A percentile compares a stretch with the other conserved stretches of the same genome.
phyloP scores from a whole-genome alignment of 2,113 vertebrate species.

The Chaetops frenatus region DNA sequence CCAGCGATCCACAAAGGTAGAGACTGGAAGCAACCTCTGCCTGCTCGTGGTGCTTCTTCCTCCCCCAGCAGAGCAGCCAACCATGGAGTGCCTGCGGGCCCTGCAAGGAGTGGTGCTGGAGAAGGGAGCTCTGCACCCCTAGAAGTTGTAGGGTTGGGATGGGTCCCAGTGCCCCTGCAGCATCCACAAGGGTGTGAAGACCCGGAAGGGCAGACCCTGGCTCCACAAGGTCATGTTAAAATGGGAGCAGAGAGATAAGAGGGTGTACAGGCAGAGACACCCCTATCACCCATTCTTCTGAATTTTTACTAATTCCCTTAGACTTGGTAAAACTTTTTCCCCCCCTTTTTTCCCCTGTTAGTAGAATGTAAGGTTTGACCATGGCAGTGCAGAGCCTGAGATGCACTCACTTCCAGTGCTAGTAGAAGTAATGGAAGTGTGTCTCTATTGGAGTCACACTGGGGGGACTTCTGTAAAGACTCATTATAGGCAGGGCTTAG shows the following conservation, averaged over 20 bases:
- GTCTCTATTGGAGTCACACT: fast-evolving
- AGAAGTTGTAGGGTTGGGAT: neutral
- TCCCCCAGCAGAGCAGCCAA: neutral
- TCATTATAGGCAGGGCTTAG: neutral
- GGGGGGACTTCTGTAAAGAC: neutral
- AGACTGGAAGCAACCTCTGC: neutral
- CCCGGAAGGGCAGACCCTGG: neutral
- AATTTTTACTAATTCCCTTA: neutral
- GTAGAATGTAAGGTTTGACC: neutral
- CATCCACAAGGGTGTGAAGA: neutral
- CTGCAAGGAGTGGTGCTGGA: neutral
- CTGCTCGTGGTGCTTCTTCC: neutral
- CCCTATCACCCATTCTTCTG: neutral
- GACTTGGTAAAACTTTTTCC: neutral
- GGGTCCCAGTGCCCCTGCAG: neutral
- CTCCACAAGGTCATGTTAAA: neutral
- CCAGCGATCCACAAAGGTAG: neutral
- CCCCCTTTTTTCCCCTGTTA: fast-evolving
- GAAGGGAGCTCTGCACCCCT: neutral
- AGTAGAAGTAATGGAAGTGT: neutral
- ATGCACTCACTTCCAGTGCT: fast-evolving
- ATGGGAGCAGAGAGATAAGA: neutral
- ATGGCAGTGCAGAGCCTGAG: neutral
- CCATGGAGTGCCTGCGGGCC: fast-evolving
- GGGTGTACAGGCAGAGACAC: neutral